Evolutionary conservation across 2,888 invertebrate species (phyloP), one percentile per base, ranked within the genome.

Genomic region (Parasteatoda lunata): DNA sequence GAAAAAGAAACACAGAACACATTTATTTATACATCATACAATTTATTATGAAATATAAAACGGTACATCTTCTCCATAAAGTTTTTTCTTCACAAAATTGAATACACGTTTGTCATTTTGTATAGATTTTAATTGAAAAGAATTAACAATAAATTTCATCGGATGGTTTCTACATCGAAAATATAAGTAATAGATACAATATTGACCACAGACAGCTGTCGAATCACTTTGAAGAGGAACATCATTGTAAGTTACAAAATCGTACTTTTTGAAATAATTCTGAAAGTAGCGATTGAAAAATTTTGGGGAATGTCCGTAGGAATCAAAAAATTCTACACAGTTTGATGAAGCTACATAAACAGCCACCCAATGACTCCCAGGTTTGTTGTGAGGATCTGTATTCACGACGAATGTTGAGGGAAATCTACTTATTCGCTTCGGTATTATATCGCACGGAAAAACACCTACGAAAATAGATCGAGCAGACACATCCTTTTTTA

Each of bases 341-440:
- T 64, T 45, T 54, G 13, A 48, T 3, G 59, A 30, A 11, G 54
- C 9, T 9, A 72, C 0, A 52, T 88, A 88, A 13, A 88, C 59
- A 7, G 79, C 73, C 6, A 86, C 30, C 88, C 86, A 88, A 79
- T 83, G 88, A 13, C 64, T 69, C 66, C 86, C 76, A n/a, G 76
- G n/a, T 72, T 82, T 47, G 8, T 54, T 15, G 4, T 45, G n/a
- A 4, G 54, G 3, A 71, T 75, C 86, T 13, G 59, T 49, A 68
- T 88, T 88, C 4, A 59, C 48, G 5, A 88, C 49, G 51, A 72
- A 66, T 8, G 15, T 15, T 4, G 15, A 4, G 13, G 66, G 66
- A 66, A 15, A 66, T 4, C 8, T 66, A 8, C 8, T 7, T 5
- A 66, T 66, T 30, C 4, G 65, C 9, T n/a, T n/a, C n/a, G n/a